Evolutionary conservation across 2,797 vertebrate genomes (phyloP), one percentile per base, ranked within the genome.

Genomic region (Enteromius thamalakanensis): DNA sequence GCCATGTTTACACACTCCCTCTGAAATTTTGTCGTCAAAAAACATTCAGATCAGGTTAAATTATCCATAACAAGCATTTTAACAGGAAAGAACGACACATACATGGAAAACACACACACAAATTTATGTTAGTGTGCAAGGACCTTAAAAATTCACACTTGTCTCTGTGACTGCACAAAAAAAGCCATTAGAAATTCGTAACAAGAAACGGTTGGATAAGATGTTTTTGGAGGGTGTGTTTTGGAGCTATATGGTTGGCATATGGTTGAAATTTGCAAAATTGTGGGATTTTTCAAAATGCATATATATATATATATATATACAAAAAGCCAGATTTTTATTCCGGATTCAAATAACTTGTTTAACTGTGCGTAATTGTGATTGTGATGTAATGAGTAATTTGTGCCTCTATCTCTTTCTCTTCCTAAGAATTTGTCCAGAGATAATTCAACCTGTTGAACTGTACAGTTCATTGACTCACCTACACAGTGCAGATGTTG

Each of bases 401-500:
- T 51, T 74, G 45, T 4, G 12, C 45, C 37, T 76, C 32, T n/a
- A 14, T 68, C 42, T 26, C 26, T 72, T 51, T 26, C 3, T 37
- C 32, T 23, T 45, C 37, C 23, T 34, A 23, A 26, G 29, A 23
- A 21, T 65, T 32, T 49, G 23, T 14, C 1, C 65, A 55, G 17
- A 80, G n/a, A 45, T 37, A 23, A 34, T 62, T 37, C 72, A 32
- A 49, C 40, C 42, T 49, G 42, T 81, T 53, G 12, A 42, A 26
- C 53, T 17, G 7, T 10, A 26, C 23, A 45, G 21, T 62, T 45
- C 19, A 23, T 29, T 42, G 19, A 93, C 95, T 80, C 81, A 96
- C 95, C 95, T 14, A 95, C 91, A 87, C 95, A 96, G 86, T 70
- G 89, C 26, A 96, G 94, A 29, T 91, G 91, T 86, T 96, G 95